These are phyloP conservation scores for Rhinopithecus roxellana DNA, from an alignment of 2,113 vertebrate species.

Conservation along the genomic window DNA sequence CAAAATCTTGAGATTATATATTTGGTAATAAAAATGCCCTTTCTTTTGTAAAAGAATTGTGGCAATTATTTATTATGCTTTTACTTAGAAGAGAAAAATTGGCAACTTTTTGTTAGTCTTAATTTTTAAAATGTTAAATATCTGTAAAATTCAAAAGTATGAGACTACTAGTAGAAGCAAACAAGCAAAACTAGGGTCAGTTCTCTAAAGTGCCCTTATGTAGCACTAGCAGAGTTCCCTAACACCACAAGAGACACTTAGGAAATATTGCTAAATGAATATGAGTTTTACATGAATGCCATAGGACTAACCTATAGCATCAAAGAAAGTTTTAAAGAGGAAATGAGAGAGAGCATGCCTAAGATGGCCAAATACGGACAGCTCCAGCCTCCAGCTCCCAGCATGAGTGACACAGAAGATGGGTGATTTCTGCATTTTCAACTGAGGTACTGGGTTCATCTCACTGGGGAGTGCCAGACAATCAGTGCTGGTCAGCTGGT, in stretches of 20 bases:
- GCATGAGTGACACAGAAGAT: too few species aligned
- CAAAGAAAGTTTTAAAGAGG: not conserved
- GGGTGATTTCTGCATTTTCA: too few species aligned
- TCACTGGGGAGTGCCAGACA: too few species aligned
- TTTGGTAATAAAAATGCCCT: not conserved
- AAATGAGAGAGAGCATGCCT: not conserved
- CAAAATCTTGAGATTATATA: not conserved
- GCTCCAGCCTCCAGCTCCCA: too few species aligned
- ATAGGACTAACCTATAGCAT: not conserved
- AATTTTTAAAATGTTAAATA: not conserved
- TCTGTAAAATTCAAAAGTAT: not conserved
- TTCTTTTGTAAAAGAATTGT: constrained; percentile 1
- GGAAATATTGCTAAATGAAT: not conserved
- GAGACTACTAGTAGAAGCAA: not conserved
- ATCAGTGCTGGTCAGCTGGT: too few species aligned
- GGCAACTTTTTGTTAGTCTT: not conserved
- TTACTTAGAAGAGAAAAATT: not conserved
- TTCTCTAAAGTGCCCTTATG: not conserved
- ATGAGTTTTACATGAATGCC: not conserved
- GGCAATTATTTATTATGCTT: not conserved
- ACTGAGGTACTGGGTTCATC: too few species aligned
- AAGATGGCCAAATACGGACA: too few species aligned
- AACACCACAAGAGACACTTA: not conserved
- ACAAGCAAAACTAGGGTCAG: not conserved
- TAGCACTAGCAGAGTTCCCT: not conserved